These are phyloP conservation scores for Theocolax elegans DNA, from an alignment of 1,140 invertebrate genomes.

Conservation along the genomic window DNA sequence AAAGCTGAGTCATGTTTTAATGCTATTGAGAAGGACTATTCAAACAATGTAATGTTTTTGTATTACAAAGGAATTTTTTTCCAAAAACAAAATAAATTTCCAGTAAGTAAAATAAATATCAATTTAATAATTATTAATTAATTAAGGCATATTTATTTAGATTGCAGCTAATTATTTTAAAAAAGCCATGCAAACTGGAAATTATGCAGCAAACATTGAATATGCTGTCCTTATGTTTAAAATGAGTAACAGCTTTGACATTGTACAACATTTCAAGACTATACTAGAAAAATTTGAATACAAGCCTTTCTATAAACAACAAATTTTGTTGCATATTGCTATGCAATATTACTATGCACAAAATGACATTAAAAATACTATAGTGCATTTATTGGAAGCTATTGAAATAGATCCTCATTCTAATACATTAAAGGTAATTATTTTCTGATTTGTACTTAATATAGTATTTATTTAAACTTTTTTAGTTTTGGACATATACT, in stretches of 20 bases:
- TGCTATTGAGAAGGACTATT: neutral
- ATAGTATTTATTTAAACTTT: neutral
- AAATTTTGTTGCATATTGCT: neutral
- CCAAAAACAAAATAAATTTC: neutral
- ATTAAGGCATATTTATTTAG: neutral
- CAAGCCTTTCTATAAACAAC: neutral
- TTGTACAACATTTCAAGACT: neutral
- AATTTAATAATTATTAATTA: neutral
- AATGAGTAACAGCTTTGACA: neutral
- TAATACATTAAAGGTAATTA: neutral
- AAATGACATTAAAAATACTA: neutral
- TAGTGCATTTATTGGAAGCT: slow-evolving; percentile 13
- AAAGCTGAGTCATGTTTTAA: slow-evolving; percentile 23
- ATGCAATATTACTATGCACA: slow-evolving; percentile 14
- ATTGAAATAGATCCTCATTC: slow-evolving; percentile 1
- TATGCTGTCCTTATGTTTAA: neutral
- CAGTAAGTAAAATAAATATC: neutral
- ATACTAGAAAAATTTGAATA: neutral
- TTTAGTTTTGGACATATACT: neutral
- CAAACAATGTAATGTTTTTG: slow-evolving; percentile 5
- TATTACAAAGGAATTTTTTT: slow-evolving; percentile 33
- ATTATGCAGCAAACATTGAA: neutral
- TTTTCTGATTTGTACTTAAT: neutral
- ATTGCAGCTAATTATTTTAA: slow-evolving; percentile 2
- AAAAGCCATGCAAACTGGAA: neutral